Base-by-base conservation (phyloP, 2,888 invertebrate species). In the Hypsopygia costalis region DNA sequence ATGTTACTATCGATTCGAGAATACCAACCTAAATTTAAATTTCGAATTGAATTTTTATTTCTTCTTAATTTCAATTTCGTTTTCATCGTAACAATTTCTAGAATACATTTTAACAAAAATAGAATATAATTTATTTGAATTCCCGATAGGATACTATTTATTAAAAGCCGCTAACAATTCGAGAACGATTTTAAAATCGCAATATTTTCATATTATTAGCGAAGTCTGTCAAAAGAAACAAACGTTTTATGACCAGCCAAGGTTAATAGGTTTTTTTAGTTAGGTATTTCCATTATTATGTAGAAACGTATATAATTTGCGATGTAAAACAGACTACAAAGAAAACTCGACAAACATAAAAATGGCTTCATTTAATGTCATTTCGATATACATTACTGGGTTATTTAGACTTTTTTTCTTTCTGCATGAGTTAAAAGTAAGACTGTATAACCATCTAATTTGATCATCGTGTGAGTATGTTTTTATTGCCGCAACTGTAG, bases 211-310 rank as follows among this genome's bases (percentile, higher is more conserved):
- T 25, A 4, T 25, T 25, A 25, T 25, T 25, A 25, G 25, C 25
- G 25, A 8, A 3, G 25, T 25, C 25, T 25, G 25, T 25, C 25
- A 25, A 25, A 25, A 7, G 25, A 35, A 27, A 35, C 27, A 27
- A 35, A 27, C 27, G 11, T 21, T 34, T 34, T 25, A 35, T 27
- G 35, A 11, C 25, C 9, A 9, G 4, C 20, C 36, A 36, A 36
- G 36, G 36, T 36, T 20, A 16, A 25, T 25, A 25, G 2, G 8
- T 3, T 16, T 36, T 36, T 28, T 11, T 8, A 6, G 28, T 10
- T 25, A 16, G 20, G 11, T 11, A 35, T 16, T 16, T 16, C 16
- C 16, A 3, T 16, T 16, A 16, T 16, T 16, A 16, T 16, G 16
- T 16, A 16, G 3, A 16, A 16, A 16, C 16, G 25, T 25, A 7